Base-by-base conservation (phyloP, 2,113 vertebrate genomes). In the Hyperopisus bebe region DNA sequence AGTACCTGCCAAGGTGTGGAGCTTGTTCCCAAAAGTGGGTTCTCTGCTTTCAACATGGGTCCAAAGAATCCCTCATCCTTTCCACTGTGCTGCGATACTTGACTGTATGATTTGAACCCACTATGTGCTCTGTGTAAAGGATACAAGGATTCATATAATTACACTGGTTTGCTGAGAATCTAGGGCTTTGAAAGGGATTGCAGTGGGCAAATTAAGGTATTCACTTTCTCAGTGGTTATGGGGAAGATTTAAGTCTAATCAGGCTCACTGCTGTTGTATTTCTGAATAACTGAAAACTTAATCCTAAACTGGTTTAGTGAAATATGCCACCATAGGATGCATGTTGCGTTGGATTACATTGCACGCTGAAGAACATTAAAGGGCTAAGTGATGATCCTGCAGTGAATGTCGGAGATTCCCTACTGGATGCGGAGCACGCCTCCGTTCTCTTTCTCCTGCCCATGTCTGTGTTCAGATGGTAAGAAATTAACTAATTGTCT, bases 401-500 rank as follows among this genome's bases (percentile, higher is more conserved):
- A 42, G 35, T 2, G 31, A 80, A 42, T 42, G 74, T 42, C 2
- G 31, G 74, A 42, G 74, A 5, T 39, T 80, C 31, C 35, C 74
- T 42, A 42, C 74, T 80, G 74, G 35, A 19, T 80, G 13, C 6
- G 89, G 89, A 83, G 88, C 1, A 2, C 87, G 91, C 13, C 88
- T 90, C 88, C 89, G 91, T 92, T 91, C 89, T 90, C 92, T 89
- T 48, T 89, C n/a, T 92, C 46, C 66, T 82, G 19, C 86, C 90
- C 90, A 84, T 90, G 90, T 51, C 70, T 95, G 94, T 96, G 92
- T 94, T 94, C 93, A 94, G 94, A 95, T 94, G 94, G 94, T 94
- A 94, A 95, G 95, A 95, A 95, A 95, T 95, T 91, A 94, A 94
- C 92, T 95, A 95, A 95, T 95, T 95, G 94, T 92, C 90, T 90